Percentiles rank a stretch among this genome's conserved stretches.
These are phyloP conservation scores for Antheraea pernyi DNA, from an alignment of 1,140 invertebrate genomes.

Conservation along the genomic window DNA sequence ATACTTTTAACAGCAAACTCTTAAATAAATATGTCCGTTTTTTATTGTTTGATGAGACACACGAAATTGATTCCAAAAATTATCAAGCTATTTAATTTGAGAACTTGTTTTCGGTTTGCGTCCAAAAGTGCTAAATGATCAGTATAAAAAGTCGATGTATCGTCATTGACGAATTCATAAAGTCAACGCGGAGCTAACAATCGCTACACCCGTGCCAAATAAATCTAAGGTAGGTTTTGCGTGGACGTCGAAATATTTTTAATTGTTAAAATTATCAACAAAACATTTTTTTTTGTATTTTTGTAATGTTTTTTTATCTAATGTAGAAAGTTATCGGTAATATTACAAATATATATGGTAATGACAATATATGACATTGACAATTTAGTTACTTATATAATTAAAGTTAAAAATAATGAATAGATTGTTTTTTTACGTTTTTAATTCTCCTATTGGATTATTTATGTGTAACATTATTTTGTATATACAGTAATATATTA, in stretches of 20 bases:
- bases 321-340: too few species aligned
- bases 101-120: conserved; percentile 45
- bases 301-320: too few species aligned
- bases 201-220: conserved; percentile 13
- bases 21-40: neutral
- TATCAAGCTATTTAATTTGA: conserved; percentile 1
- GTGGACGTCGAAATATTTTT: neutral
- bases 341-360: too few species aligned
- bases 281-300: too few species aligned
- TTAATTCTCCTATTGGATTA: too few species aligned
- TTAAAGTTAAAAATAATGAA: too few species aligned
- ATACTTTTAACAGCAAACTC: neutral
- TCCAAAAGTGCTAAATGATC: conserved; percentile 35
- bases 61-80: conserved; percentile 37
- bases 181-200: conserved; percentile 16
- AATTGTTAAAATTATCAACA: neutral
- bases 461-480: too few species aligned
- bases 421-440: too few species aligned
- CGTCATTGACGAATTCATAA: conserved; percentile 16
- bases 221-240: conserved; percentile 30
- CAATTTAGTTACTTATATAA: too few species aligned
- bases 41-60: conserved; percentile 27
- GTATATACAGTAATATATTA: too few species aligned
- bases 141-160: conserved; percentile 48
- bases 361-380: too few species aligned